Percentiles rank a stretch among this genome's conserved stretches.
Evolutionary conservation across 2,113 vertebrate genomes (phyloP).

Genomic region (Sinocyclocheilus anshuiensis): DNA sequence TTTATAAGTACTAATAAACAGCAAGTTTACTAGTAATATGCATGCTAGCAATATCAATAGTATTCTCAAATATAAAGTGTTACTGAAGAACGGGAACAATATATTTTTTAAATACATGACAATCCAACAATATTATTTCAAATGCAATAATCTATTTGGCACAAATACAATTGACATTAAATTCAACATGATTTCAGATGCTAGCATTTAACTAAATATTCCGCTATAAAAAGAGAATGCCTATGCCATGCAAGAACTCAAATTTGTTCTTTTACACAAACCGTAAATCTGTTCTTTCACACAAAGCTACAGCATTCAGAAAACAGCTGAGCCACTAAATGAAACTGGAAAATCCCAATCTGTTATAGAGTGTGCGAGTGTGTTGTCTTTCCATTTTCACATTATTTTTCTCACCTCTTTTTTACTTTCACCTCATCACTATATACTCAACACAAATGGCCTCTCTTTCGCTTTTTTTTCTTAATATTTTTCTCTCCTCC

Average conservation of each 20-base stretch:
- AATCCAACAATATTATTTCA: background rate
- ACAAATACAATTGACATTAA: background rate
- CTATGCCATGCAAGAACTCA: background rate
- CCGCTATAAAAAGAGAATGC: background rate
- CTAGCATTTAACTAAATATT: background rate
- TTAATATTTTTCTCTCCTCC: background rate
- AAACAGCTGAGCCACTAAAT: background rate
- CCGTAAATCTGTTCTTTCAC: background rate
- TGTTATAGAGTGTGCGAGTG: background rate
- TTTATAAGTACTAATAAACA: background rate
- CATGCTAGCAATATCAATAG: background rate
- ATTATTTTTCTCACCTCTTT: background rate
- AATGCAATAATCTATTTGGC: background rate
- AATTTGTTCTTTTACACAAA: background rate
- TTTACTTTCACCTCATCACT: background rate
- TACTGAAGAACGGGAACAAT: too few relatives aligned
- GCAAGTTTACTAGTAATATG: background rate
- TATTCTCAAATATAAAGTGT: background rate
- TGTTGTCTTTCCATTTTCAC: background rate
- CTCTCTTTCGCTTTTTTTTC: too few relatives aligned
- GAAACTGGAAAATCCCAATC: background rate
- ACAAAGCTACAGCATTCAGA: background rate
- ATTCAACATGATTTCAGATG: background rate
- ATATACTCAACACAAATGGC: background rate
- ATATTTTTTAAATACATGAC: background rate